phyloP scores from a whole-genome alignment of 2,888 invertebrate genomes.

The Tupiocoris notatus region DNA sequence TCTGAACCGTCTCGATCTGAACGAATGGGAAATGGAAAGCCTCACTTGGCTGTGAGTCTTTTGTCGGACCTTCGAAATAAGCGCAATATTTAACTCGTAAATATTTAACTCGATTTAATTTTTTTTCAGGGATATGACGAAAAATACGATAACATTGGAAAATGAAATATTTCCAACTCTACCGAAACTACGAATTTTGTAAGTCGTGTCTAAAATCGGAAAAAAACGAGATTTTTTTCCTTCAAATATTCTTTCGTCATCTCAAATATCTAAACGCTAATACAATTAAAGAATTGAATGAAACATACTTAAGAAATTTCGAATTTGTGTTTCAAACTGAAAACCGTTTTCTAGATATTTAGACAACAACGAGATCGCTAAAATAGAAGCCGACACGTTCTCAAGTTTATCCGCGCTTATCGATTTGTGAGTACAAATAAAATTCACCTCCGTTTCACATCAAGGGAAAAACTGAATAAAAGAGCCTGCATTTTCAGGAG shows the following conservation, averaged over 20 bases:
- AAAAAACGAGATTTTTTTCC: too few relatives aligned
- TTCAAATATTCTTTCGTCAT: too few relatives aligned
- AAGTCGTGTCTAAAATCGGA: too few relatives aligned
- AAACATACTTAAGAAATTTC: too few relatives aligned
- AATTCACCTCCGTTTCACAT: too few relatives aligned
- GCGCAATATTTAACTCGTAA: too few relatives aligned
- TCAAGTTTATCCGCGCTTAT: conserved; percentile 33
- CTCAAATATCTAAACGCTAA: too few relatives aligned
- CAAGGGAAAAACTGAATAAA: too few relatives aligned
- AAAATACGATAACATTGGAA: conserved; percentile 57
- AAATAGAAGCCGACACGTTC: conserved; percentile 43
- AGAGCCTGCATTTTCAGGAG: conserved; percentile 21
- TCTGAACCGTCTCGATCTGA: conserved; percentile 55
- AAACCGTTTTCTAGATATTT: conserved; percentile 44
- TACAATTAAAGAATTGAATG: too few relatives aligned
- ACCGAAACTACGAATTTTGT: conserved; percentile 49
- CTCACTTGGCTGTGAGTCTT: conserved; percentile 46
- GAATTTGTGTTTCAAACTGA: too few relatives aligned
- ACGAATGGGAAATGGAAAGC: conserved; percentile 52
- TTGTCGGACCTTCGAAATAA: too few relatives aligned
- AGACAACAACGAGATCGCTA: conserved; percentile 47
- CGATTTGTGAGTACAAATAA: conserved; percentile 45
- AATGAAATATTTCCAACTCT: conserved; percentile 57
- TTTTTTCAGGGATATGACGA: conserved; percentile 54
- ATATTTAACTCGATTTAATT: too few relatives aligned